phyloP scores from a whole-genome alignment of 2,113 vertebrate genomes.

The Gadus chalcogrammus region DNA sequence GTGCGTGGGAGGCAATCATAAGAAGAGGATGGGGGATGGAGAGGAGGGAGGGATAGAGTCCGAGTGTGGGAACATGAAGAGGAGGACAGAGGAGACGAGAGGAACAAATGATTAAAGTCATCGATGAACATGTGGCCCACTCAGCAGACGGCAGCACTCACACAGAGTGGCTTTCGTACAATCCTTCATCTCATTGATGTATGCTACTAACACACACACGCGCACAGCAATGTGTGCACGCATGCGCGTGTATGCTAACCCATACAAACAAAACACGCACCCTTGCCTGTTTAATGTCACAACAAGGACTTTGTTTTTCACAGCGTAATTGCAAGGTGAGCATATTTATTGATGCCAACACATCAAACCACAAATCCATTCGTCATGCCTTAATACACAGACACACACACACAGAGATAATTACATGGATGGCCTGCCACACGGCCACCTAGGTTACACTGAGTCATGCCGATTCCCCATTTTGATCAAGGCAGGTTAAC shows the following conservation, averaged over 20 bases:
- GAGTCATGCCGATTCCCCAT: slow-evolving; percentile 34
- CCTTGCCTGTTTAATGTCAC: too few relatives aligned
- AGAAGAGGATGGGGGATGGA: background rate
- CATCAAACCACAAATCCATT: too few relatives aligned
- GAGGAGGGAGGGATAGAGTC: background rate
- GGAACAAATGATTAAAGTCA: background rate
- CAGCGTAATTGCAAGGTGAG: too few relatives aligned
- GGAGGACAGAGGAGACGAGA: background rate
- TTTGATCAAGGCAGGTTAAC: slow-evolving; percentile 12
- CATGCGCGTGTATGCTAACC: too few relatives aligned
- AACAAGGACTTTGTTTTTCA: too few relatives aligned
- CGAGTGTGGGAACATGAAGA: background rate
- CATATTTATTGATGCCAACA: too few relatives aligned
- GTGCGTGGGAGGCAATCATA: background rate
- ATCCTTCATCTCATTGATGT: background rate
- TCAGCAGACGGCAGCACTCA: background rate
- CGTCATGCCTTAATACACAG: too few relatives aligned
- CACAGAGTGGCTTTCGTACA: background rate
- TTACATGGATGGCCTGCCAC: background rate
- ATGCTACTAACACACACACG: background rate
- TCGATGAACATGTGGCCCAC: background rate
- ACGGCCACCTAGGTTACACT: slow-evolving; percentile 1
- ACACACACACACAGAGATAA: background rate
- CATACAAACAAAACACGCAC: too few relatives aligned
- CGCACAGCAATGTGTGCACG: background rate